Evolutionary conservation across 2,113 vertebrate species (phyloP).

Genomic region (Dipodomys ordii): DNA sequence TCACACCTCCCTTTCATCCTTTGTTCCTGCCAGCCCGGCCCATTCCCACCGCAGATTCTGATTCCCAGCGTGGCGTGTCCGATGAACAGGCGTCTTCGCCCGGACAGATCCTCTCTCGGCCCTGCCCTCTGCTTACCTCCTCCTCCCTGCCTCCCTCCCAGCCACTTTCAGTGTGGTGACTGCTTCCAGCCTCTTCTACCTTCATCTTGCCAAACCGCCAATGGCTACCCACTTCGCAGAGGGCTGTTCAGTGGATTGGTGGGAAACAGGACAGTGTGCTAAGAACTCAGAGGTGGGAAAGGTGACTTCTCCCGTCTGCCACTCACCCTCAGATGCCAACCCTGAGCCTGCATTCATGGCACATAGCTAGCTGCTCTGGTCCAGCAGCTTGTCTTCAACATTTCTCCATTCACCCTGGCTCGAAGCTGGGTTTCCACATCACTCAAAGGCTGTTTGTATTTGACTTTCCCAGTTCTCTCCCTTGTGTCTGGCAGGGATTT

Average conservation of each 20-base stretch:
- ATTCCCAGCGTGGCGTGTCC: conserved; percentile 82
- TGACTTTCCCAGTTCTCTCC: not conserved
- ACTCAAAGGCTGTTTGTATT: not conserved
- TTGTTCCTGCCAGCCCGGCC: conserved; percentile 77
- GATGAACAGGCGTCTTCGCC: conserved; percentile 81
- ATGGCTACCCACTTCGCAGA: conserved; percentile 22
- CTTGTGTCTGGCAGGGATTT: not conserved
- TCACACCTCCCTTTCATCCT: conserved; percentile 75
- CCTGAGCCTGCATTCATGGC: not conserved
- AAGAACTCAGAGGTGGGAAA: not conserved
- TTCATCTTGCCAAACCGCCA: not conserved
- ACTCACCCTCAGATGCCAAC: not conserved
- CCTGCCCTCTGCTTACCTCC: conserved; percentile 78
- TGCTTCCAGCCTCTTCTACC: not conserved
- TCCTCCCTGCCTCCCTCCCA: conserved; percentile 70
- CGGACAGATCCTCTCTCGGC: conserved; percentile 76
- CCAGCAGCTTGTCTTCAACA: conserved; percentile 6
- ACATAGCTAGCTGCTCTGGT: conserved; percentile 12
- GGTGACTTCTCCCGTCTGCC: not conserved
- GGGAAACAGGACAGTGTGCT: not conserved
- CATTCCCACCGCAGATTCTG: conserved; percentile 76
- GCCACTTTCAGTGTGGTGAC: not conserved
- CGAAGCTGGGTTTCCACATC: conserved; percentile 29
- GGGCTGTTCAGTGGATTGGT: not conserved
- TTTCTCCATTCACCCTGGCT: conserved; percentile 22